A percentile compares a stretch with the other conserved stretches of the same genome.
These are phyloP conservation scores for Muraenolepis orangiensis DNA, from an alignment of 2,797 vertebrate genomes.

Conservation along the genomic window DNA sequence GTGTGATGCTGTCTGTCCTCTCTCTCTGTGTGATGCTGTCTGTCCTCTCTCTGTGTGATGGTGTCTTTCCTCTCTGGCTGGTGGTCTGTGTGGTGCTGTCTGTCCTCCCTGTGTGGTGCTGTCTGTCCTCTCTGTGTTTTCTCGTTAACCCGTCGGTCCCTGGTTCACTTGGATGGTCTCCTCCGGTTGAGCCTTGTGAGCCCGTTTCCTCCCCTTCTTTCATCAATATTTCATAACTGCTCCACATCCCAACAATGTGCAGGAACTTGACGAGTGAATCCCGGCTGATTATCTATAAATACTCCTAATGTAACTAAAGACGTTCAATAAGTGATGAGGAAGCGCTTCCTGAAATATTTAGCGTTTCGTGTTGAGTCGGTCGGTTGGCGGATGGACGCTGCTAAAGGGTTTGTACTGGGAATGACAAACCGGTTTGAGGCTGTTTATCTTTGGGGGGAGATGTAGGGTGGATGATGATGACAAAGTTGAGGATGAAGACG, in stretches of 20 bases:
- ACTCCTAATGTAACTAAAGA: slow-evolving; percentile 64
- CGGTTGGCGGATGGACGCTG: slow-evolving; percentile 39
- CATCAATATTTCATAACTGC: slow-evolving; percentile 73
- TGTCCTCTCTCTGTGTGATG: not conserved
- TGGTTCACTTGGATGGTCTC: slow-evolving; percentile 44
- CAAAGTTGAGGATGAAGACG: too few relatives aligned
- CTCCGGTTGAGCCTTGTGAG: slow-evolving; percentile 44
- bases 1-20: too few relatives aligned
- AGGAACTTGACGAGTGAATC: slow-evolving; percentile 52
- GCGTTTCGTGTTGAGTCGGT: slow-evolving; percentile 1
- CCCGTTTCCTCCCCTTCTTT: slow-evolving; percentile 47
- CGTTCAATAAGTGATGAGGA: slow-evolving; percentile 74
- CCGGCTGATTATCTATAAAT: slow-evolving; percentile 70
- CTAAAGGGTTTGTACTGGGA: slow-evolving; percentile 49
- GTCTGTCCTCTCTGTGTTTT: too few relatives aligned
- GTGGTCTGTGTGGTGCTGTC: not conserved
- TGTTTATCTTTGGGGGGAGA: not conserved
- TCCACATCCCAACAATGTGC: slow-evolving; percentile 53
- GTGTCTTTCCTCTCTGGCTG: too few relatives aligned
- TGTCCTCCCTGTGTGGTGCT: not conserved
- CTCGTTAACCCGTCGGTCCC: slow-evolving; percentile 67
- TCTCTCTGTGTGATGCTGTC: not conserved
- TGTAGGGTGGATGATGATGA: not conserved
- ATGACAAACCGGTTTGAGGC: slow-evolving; percentile 40
- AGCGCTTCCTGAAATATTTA: slow-evolving; percentile 64